Conservation (phyloP, 2,113 vertebrate genomes). For the Aix galericulata region DNA sequence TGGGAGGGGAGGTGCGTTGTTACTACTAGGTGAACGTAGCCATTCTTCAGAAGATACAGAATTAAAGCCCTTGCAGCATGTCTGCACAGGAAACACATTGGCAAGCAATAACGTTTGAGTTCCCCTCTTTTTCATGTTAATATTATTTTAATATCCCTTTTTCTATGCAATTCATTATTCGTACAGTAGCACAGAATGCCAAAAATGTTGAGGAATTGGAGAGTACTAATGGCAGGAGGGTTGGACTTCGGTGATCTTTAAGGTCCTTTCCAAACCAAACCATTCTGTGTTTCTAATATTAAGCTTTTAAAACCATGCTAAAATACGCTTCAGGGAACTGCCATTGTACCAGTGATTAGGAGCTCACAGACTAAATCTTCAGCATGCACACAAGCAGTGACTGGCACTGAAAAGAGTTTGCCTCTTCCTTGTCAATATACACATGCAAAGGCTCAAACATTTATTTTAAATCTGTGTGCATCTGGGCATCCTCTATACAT, state of each 20-base stretch:
- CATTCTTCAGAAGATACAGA: background rate
- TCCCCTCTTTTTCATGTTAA: background rate
- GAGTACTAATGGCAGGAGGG: background rate
- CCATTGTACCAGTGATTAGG: background rate
- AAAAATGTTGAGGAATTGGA: background rate
- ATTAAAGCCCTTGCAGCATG: background rate
- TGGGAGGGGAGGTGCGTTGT: background rate
- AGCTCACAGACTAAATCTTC: background rate
- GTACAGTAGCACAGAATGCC: background rate
- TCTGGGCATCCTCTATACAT: background rate
- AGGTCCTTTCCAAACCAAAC: no score
- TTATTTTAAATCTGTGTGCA: background rate
- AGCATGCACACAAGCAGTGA: background rate
- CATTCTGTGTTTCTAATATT: background rate
- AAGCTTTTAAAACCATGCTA: background rate
- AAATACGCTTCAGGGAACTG: background rate
- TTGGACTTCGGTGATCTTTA: no score
- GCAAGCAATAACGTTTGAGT: background rate
- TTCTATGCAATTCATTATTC: background rate
- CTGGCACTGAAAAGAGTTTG: background rate
- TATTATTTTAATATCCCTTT: background rate
- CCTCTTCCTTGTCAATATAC: background rate
- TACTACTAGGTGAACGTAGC: background rate
- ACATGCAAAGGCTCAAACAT: background rate
- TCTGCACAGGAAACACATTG: background rate